Evolutionary conservation across 2,113 vertebrate genomes (phyloP).

Genomic region (Saguinus imperator): DNA sequence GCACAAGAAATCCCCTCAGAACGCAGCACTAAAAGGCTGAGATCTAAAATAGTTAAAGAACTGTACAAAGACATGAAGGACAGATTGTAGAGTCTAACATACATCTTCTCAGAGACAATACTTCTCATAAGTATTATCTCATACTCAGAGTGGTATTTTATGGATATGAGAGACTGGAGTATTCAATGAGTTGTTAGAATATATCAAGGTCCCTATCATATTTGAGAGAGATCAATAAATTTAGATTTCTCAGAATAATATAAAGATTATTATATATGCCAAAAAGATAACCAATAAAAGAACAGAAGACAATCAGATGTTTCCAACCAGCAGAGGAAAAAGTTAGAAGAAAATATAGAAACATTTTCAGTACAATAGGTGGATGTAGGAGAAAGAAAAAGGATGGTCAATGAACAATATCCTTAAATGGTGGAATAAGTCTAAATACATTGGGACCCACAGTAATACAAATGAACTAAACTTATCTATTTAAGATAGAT

Average conservation of each 20-base stretch:
- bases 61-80: background rate
- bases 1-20: background rate
- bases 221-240: background rate
- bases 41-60: background rate
- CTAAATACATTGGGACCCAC: background rate
- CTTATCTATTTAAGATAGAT: background rate
- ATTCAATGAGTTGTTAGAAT: background rate
- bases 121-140: too few species aligned
- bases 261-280: background rate
- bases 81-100: background rate
- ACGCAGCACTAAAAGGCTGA: background rate
- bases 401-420: background rate
- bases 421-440: background rate
- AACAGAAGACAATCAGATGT: background rate
- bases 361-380: background rate
- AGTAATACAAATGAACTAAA: background rate
- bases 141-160: too few species aligned
- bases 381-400: background rate
- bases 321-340: background rate
- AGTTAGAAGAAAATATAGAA: background rate
- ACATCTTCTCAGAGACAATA: background rate
- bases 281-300: slow-evolving; percentile 1
- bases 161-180: background rate
- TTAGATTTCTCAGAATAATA: background rate
- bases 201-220: background rate